Evolutionary conservation across 1,140 invertebrate genomes (phyloP).

Genomic region (Gerris buenoi): DNA sequence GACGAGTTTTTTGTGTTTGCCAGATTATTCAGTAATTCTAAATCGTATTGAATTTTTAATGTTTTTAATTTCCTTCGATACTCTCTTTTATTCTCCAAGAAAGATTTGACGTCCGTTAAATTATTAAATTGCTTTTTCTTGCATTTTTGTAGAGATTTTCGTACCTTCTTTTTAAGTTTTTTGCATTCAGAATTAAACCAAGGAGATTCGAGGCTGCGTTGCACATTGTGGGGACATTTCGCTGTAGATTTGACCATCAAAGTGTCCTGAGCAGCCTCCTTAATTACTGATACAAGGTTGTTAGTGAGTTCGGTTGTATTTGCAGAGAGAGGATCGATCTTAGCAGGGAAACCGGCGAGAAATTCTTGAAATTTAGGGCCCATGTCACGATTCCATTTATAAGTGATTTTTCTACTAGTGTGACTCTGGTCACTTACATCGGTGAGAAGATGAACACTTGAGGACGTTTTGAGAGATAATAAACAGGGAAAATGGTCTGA

Average conservation of each 20-base stretch:
- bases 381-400: too few relatives aligned
- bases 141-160: background rate
- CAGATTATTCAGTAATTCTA: background rate
- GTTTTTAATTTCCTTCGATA: background rate
- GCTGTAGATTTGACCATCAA: background rate
- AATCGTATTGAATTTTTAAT: background rate
- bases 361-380: too few relatives aligned
- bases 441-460: background rate
- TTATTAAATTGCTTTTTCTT: background rate
- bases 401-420: too few relatives aligned
- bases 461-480: background rate
- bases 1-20: background rate
- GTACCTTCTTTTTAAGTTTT: background rate
- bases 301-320: too few relatives aligned
- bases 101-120: background rate
- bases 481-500: background rate
- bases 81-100: background rate
- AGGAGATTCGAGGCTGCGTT: background rate
- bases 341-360: too few relatives aligned
- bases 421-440: too few relatives aligned
- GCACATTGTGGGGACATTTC: background rate
- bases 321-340: too few relatives aligned
- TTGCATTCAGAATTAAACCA: background rate
- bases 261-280: background rate
- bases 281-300: too few relatives aligned